Percentiles rank a stretch among this genome's conserved stretches.
Conservation (phyloP, 2,113 vertebrate genomes). For the Acrocephalus kingi region DNA sequence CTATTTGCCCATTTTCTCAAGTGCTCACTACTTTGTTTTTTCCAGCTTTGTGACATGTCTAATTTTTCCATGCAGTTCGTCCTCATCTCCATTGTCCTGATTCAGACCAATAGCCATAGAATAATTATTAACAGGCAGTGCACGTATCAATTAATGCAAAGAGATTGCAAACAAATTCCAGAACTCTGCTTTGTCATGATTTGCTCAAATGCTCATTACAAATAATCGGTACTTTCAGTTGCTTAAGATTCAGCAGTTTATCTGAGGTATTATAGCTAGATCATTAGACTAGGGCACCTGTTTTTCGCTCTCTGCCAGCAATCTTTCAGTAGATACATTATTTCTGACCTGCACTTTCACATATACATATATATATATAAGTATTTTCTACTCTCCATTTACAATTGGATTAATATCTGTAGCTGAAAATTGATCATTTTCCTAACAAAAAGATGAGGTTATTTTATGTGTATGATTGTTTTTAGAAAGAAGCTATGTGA, state of each 20-base stretch:
- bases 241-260: not conserved
- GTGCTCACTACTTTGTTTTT: not conserved
- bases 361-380: not conserved
- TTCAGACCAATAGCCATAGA: not conserved
- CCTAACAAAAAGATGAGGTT: not conserved
- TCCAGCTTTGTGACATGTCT: not conserved
- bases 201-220: not conserved
- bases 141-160: not conserved
- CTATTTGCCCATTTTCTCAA: not conserved
- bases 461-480: not conserved
- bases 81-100: not conserved
- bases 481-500: not conserved
- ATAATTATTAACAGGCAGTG: not conserved
- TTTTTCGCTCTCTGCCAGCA: not conserved
- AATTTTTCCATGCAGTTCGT: not conserved
- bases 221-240: not conserved
- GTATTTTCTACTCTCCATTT: not conserved
- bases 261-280: not conserved
- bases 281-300: not conserved
- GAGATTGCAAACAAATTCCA: not conserved
- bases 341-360: not conserved
- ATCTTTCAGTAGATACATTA: not conserved
- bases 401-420: not conserved
- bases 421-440: not conserved
- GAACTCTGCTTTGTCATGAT: not conserved